Evolutionary conservation across 2,113 vertebrate species (phyloP).

Genomic region (Podarcis cretensis): DNA sequence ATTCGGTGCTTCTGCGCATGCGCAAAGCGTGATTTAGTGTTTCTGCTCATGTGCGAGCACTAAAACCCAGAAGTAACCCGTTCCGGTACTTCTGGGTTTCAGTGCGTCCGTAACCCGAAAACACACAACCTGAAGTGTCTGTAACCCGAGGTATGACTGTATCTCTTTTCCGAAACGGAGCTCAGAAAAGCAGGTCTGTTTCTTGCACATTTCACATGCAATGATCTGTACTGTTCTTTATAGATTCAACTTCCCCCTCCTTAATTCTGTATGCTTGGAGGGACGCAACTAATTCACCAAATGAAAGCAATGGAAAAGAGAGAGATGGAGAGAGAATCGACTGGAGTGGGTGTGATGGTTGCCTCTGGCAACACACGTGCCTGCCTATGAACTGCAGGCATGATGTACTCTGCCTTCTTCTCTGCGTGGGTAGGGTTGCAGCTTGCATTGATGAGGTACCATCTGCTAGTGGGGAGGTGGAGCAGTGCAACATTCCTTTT

Average conservation of each 20-base stretch:
- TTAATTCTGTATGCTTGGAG: background rate
- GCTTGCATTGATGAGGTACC: background rate
- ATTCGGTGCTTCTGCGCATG: too few relatives aligned
- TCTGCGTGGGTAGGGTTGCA: background rate
- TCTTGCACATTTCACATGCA: background rate
- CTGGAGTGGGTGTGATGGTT: background rate
- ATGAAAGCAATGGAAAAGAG: background rate
- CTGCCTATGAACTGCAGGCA: background rate
- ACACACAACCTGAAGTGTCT: too few relatives aligned
- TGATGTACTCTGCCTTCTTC: background rate
- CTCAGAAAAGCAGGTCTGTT: background rate
- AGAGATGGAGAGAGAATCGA: background rate
- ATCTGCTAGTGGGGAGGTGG: background rate
- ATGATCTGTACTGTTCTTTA: background rate
- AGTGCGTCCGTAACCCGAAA: too few relatives aligned
- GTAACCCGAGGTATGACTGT: too few relatives aligned
- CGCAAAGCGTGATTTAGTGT: too few relatives aligned
- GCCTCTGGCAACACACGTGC: background rate
- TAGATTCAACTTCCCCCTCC: background rate
- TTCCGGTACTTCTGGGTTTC: too few relatives aligned
- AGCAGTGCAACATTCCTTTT: background rate
- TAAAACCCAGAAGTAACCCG: too few relatives aligned
- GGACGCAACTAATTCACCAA: background rate
- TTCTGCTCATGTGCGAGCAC: too few relatives aligned
- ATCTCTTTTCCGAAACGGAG: too few relatives aligned